Percentiles rank a stretch among this genome's conserved stretches.
phyloP scores from a whole-genome alignment of 2,888 invertebrate species.

The Platycheirus albimanus region DNA sequence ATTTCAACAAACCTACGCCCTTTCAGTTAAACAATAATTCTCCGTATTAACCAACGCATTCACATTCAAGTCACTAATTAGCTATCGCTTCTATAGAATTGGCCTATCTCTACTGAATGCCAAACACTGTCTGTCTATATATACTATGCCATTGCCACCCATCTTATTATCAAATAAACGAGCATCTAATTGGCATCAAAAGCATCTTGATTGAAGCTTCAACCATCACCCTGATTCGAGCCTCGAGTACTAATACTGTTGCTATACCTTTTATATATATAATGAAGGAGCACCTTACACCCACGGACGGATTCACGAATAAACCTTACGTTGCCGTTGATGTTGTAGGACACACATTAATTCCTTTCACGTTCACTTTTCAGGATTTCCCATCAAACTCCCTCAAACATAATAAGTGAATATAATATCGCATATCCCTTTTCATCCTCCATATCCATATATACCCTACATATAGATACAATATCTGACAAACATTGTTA shows the following conservation, averaged over 20 bases:
- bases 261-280: no score
- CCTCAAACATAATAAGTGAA: constrained; percentile 67
- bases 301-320: not conserved
- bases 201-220: constrained; percentile 70
- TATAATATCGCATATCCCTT: constrained; percentile 56
- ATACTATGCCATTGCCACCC: constrained; percentile 32
- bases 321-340: not conserved
- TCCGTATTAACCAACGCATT: constrained; percentile 29
- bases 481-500: constrained; percentile 18
- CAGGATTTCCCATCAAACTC: constrained; percentile 47
- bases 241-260: not conserved
- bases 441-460: not conserved
- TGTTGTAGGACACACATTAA: constrained; percentile 37
- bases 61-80: constrained; percentile 67
- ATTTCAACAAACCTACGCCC: constrained; percentile 31
- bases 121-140: constrained; percentile 45
- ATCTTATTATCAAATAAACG: constrained; percentile 71
- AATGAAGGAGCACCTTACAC: constrained; percentile 16
- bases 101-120: constrained; percentile 56
- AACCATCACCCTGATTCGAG: constrained; percentile 5
- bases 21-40: constrained; percentile 21
- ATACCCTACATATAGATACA: not conserved
- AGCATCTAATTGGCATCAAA: constrained; percentile 72
- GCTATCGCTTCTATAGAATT: constrained; percentile 51
- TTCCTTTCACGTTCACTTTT: constrained; percentile 66